phyloP scores from a whole-genome alignment of 2,797 vertebrate species.

The Macropodus opercularis region DNA sequence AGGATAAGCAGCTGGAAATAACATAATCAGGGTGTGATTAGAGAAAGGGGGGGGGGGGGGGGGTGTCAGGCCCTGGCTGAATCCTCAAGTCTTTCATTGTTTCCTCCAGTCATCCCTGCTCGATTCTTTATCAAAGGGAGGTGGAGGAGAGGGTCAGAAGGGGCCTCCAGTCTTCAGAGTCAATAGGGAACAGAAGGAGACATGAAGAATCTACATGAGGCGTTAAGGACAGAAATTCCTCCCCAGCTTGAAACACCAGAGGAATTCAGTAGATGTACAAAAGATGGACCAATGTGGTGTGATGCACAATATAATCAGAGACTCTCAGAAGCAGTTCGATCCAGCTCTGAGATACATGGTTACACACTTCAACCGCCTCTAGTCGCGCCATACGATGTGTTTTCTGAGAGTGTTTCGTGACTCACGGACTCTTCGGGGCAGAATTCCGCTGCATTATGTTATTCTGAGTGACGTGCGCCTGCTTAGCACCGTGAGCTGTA shows the following conservation, averaged over 20 bases:
- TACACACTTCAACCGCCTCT: not conserved
- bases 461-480: conserved; percentile 1
- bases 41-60: conserved; percentile 14
- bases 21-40: conserved; percentile 34
- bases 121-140: conserved; percentile 51
- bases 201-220: conserved; percentile 40
- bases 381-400: conserved; percentile 2
- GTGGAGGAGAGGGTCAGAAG: conserved; percentile 41
- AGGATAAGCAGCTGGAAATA: conserved; percentile 61
- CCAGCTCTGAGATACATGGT: not conserved
- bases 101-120: conserved; percentile 68
- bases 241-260: conserved; percentile 4
- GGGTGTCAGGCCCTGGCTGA: conserved; percentile 29
- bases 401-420: conserved; percentile 19
- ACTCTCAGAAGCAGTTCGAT: not conserved
- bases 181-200: conserved; percentile 35
- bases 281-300: conserved; percentile 13
- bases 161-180: conserved; percentile 30
- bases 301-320: not conserved
- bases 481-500: conserved; percentile 35
- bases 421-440: conserved; percentile 11
- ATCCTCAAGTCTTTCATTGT: conserved; percentile 66
- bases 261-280: conserved; percentile 5
- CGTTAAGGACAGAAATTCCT: conserved; percentile 6
- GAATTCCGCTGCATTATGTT: conserved; percentile 29